Evolutionary conservation across 2,888 invertebrate species (phyloP), one percentile per base, ranked within the genome.

Genomic region (Andrena fulva): DNA sequence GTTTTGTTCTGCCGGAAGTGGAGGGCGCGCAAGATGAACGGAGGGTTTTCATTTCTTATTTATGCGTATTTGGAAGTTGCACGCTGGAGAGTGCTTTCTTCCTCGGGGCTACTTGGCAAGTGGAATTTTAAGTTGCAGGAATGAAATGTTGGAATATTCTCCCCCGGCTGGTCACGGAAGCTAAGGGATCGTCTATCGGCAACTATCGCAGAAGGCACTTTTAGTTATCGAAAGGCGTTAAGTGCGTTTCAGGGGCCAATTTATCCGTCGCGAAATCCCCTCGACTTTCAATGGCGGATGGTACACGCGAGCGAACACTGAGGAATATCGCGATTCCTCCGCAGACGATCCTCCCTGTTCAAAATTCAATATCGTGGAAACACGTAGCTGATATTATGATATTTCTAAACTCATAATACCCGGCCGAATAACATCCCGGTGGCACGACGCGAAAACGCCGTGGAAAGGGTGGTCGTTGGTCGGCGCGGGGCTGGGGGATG

Each of bases 351-450:
- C 54, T 6, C 24, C 52, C 68, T 75, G 85, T 82, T 90, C 87
- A 85, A 89, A 90, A 91, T 91, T 91, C 91, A 91, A 91, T 91
- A 91, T 91, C 89, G 82, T 78, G 82, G 87, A 88, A 91, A 91
- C 91, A 91, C 87, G 89, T 87, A 87, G 85, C 85, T 86, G 84
- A 89, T 91, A 87, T 87, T 90, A 90, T 90, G 87, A 90, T 91
- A 91, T 90, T 90, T 90, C 90, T 90, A 88, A 90, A 89, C 88
- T 89, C 84, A 88, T 87, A 90, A 90, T 91, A 90, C 85, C 88
- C 33, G 60, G 66, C 62, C 81, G 85, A 80, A 83, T 87, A 85
- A 83, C 82, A 83, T 72, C 76, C 76, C 70, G 16, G 59, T 70
- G 76, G 80, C 64, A 64, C 72, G 80, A 80, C 76, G 72, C 63